A percentile compares a stretch with the other conserved stretches of the same genome.
Conservation (phyloP, 2,888 invertebrate species). For the Heliconius hortense region DNA sequence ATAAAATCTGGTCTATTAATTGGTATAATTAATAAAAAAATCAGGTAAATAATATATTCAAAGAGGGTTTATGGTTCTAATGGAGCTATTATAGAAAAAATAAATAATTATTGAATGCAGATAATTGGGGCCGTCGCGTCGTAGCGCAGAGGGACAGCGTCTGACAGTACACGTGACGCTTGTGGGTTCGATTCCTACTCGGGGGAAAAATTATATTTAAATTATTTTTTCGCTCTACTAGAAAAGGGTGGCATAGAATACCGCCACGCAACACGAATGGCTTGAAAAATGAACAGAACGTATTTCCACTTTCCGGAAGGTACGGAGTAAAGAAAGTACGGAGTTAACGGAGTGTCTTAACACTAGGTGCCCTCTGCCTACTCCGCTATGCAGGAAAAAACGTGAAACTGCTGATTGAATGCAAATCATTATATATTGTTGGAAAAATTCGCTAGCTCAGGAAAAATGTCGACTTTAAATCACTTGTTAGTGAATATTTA, state of each 20-base stretch:
- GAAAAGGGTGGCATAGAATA: not conserved
- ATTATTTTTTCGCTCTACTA: not conserved
- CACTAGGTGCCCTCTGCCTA: not conserved
- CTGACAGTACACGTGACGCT: not conserved
- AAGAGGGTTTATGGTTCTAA: not conserved
- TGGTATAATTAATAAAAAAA: not conserved
- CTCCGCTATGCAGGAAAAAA: not conserved
- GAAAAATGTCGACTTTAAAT: slow-evolving; percentile 4
- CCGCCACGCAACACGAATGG: not conserved
- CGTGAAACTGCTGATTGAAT: not conserved
- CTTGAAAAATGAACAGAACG: not conserved
- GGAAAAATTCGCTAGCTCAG: slow-evolving; percentile 10
- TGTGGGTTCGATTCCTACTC: not conserved
- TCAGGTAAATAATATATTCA: not conserved
- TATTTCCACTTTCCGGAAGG: no score
- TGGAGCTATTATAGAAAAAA: not conserved
- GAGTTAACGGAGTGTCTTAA: not conserved
- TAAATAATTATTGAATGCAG: not conserved
- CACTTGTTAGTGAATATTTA: slow-evolving; percentile 16
- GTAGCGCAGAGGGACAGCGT: not conserved
- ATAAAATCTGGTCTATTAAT: not conserved
- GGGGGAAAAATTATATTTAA: not conserved
- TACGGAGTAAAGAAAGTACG: no score
- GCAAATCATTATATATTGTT: not conserved
- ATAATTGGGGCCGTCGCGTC: not conserved